Conservation (phyloP, 2,888 invertebrate genomes). For the Leptura quadrifasciata region DNA sequence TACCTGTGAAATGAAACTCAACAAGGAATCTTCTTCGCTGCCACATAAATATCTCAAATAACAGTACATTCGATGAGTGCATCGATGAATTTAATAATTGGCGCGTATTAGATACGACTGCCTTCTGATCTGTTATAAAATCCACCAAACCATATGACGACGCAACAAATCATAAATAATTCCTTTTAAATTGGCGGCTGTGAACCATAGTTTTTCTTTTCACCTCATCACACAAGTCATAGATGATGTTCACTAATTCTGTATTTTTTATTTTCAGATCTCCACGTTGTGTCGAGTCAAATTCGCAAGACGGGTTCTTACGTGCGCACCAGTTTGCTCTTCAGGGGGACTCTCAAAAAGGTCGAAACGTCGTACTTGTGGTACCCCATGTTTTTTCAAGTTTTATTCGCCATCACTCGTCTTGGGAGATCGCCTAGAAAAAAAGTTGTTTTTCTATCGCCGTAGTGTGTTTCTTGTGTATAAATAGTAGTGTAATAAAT, state of each 20-base stretch:
- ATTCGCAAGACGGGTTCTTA: constrained; percentile 55
- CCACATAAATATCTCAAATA: not conserved
- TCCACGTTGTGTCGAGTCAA: constrained; percentile 39
- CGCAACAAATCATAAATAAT: constrained; percentile 4
- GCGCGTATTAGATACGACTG: not conserved
- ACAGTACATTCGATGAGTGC: not conserved
- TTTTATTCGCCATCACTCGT: constrained; percentile 71
- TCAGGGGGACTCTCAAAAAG: constrained; percentile 46
- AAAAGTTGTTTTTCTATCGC: constrained; percentile 63
- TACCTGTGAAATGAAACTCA: no score
- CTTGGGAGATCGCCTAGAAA: constrained; percentile 73
- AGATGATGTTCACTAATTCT: constrained; percentile 12
- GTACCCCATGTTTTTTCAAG: constrained; percentile 72
- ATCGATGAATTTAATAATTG: not conserved
- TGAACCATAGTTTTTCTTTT: constrained; percentile 13
- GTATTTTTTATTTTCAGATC: constrained; percentile 45
- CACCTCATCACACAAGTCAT: not conserved
- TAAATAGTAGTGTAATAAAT: constrained; percentile 10
- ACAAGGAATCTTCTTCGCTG: no score
- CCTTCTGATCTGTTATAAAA: constrained; percentile 11
- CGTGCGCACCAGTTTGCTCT: constrained; percentile 44
- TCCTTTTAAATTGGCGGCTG: constrained; percentile 15
- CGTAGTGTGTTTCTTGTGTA: constrained; percentile 38
- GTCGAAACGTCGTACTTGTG: constrained; percentile 69
- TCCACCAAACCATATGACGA: not conserved